Conservation (phyloP, 1,140 invertebrate genomes). For the Amyelois transitella region DNA sequence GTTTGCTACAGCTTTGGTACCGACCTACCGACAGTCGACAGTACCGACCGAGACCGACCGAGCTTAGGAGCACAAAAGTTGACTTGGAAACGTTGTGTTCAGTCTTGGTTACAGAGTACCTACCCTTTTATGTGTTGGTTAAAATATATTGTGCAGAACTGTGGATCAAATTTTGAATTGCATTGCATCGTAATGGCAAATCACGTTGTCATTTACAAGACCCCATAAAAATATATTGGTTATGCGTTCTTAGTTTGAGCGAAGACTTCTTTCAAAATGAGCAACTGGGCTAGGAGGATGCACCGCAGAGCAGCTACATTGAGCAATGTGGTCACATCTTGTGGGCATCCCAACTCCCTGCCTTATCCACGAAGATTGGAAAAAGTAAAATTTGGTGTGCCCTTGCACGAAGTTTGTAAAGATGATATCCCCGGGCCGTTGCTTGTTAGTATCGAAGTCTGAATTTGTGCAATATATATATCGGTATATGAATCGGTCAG, state of each 20-base stretch:
- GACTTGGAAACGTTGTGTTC: no score
- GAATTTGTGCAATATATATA: no score
- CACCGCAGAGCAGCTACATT: constrained; percentile 90
- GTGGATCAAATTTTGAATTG: background rate
- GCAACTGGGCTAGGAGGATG: constrained; percentile 92
- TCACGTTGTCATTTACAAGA: background rate
- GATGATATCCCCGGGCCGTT: constrained; percentile 94
- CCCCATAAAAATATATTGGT: background rate
- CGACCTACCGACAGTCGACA: no score
- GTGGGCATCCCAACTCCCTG: constrained; percentile 82
- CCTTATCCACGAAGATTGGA: constrained; percentile 89
- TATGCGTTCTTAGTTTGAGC: constrained; percentile 7
- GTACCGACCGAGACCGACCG: no score
- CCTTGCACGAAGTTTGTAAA: constrained; percentile 92
- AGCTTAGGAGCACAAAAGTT: no score
- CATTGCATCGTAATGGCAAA: background rate
- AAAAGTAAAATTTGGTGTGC: constrained; percentile 95
- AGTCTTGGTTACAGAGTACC: no score
- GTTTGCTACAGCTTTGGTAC: no score
- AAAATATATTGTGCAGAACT: no score
- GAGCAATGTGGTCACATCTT: constrained; percentile 92
- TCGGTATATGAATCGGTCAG: constrained; percentile 3
- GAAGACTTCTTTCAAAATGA: constrained; percentile 76
- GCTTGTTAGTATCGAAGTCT: constrained; percentile 78
- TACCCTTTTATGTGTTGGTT: no score